These are phyloP conservation scores for Liopterus haemorrhoidalis DNA, from an alignment of 2,888 invertebrate genomes.

Conservation along the genomic window DNA sequence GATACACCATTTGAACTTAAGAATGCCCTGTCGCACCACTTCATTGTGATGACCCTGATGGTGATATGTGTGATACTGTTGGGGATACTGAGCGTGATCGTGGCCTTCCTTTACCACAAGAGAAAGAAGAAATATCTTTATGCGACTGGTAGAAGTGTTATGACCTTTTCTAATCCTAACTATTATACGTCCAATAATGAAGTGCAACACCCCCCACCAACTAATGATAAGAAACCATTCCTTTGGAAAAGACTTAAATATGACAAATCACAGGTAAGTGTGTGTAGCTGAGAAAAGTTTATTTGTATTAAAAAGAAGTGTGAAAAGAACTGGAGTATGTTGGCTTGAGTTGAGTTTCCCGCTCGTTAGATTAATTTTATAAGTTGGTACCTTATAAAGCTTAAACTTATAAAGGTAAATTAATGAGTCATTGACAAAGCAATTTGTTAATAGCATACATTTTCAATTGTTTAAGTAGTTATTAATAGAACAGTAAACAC, in stretches of 20 bases:
- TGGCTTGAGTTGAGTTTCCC: too few species aligned
- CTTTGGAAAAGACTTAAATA: conserved; percentile 73
- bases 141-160: conserved; percentile 61
- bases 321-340: too few species aligned
- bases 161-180: conserved; percentile 86
- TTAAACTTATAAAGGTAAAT: too few species aligned
- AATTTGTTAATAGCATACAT: too few species aligned
- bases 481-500: too few species aligned
- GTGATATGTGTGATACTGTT: conserved; percentile 45
- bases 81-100: conserved; percentile 41
- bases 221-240: conserved; percentile 52
- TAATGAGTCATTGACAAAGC: too few species aligned
- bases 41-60: conserved; percentile 45
- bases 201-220: conserved; percentile 34
- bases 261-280: conserved; percentile 65
- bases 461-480: too few species aligned
- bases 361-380: too few species aligned
- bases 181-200: conserved; percentile 53
- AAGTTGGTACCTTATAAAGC: too few species aligned
- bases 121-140: conserved; percentile 51
- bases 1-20: conserved; percentile 41
- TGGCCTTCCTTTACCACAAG: conserved; percentile 47
- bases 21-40: conserved; percentile 40
- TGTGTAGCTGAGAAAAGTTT: neutral
- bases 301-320: neutral